Conservation (phyloP, 2,797 vertebrate genomes). For the Xenopus petersii region DNA sequence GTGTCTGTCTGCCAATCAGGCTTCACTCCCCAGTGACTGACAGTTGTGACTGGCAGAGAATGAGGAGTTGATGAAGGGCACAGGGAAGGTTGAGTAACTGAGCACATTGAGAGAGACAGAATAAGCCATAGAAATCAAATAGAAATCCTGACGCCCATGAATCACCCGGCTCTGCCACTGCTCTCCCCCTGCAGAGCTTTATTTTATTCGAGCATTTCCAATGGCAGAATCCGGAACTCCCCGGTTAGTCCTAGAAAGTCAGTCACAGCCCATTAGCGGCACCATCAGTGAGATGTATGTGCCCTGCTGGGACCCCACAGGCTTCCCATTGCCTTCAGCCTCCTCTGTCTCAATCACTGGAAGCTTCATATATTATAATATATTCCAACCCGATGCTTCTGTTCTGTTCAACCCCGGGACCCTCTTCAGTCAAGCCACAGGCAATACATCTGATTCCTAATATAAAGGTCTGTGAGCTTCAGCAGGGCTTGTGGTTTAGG, state of each 20-base stretch:
- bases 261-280: slow-evolving; percentile 41
- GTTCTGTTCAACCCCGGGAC: too few species aligned
- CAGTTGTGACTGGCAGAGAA: too few species aligned
- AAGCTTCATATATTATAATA: too few species aligned
- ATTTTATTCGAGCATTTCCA: slow-evolving; percentile 16
- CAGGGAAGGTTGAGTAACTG: slow-evolving; percentile 16
- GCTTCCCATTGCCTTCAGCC: too few species aligned
- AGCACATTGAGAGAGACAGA: slow-evolving; percentile 38
- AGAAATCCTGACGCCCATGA: slow-evolving; percentile 21
- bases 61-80: slow-evolving; percentile 31
- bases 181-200: slow-evolving; percentile 29
- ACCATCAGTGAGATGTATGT: slow-evolving; percentile 27
- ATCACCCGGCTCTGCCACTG: slow-evolving; percentile 32
- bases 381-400: too few species aligned
- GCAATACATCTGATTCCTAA: too few species aligned
- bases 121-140: slow-evolving; percentile 43
- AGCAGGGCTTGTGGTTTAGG: too few species aligned
- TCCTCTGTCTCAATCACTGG: too few species aligned
- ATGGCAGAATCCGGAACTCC: slow-evolving; percentile 32
- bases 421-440: too few species aligned
- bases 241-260: slow-evolving; percentile 36
- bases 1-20: too few species aligned
- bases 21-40: too few species aligned
- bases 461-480: too few species aligned
- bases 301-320: neutral